Conservation (phyloP, 2,797 vertebrate species). For the Cichlasoma orientale region DNA sequence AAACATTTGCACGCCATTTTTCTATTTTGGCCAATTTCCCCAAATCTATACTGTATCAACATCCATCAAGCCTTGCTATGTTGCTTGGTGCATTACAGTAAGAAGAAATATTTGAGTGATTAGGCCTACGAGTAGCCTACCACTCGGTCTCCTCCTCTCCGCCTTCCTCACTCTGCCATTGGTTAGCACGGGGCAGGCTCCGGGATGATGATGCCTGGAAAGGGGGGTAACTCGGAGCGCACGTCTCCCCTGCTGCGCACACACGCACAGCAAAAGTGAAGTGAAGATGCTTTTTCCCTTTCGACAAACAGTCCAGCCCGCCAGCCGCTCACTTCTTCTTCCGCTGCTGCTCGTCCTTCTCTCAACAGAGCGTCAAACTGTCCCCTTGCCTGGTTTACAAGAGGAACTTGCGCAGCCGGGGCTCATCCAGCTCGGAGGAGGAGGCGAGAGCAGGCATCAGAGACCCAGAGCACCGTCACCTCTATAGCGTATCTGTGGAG, state of each 20-base stretch:
- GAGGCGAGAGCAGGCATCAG: conserved; percentile 35
- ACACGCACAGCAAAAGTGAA: conserved; percentile 58
- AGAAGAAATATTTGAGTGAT: conserved; percentile 2
- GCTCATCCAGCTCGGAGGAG: conserved; percentile 37
- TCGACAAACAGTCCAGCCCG: conserved; percentile 35
- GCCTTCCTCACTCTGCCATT: conserved; percentile 60
- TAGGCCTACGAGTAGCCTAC: conserved; percentile 3
- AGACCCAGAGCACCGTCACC: conserved; percentile 31
- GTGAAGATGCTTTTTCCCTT: conserved; percentile 68
- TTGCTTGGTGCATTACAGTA: not conserved
- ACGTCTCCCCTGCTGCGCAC: conserved; percentile 56
- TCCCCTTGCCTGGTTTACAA: conserved; percentile 26
- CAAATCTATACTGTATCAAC: not conserved
- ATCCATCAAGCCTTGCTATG: not conserved
- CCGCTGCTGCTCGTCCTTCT: not conserved
- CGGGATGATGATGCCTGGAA: conserved; percentile 45
- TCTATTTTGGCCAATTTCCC: not conserved
- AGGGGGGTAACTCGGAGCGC: conserved; percentile 62
- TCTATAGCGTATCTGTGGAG: conserved; percentile 41
- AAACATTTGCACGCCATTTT: not conserved
- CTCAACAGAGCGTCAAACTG: conserved; percentile 10
- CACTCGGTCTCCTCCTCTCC: conserved; percentile 45
- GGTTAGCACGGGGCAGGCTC: conserved; percentile 54
- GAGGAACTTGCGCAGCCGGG: conserved; percentile 45
- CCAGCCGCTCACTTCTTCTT: conserved; percentile 6